Base-by-base conservation (phyloP, 2,888 invertebrate species). In the Coelogynopora nodosa region DNA sequence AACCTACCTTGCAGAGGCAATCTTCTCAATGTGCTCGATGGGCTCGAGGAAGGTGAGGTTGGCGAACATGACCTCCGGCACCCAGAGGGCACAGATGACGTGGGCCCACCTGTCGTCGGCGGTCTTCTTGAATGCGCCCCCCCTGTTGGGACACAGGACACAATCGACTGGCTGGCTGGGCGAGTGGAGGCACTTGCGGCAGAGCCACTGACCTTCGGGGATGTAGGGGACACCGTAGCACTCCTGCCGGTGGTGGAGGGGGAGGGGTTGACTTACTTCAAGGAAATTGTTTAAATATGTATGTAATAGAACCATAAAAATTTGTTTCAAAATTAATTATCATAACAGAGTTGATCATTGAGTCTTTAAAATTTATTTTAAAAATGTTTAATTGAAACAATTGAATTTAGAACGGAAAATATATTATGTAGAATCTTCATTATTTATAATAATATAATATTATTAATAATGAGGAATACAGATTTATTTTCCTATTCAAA, bases 91-190 rank as follows among this genome's bases (percentile, higher is more conserved):
- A 92, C 99, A 99, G 0, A 98, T 96, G 0, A 99, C 98, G 91
- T 99, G 99, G 0, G 97, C 98, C 99, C 99, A 99, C 0, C 95
- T 95, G 0, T 95, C 94, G 90, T 96, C 94, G 91, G 97, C 97
- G 0, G 98, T 97, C 93, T 98, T 98, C 92, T 99, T 99, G 91
- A 99, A 98, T 30, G 99, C 99, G 86, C 99, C 99, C 85, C 97
- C 97, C 90, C 96, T 95, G 91, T 98, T 98, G 0, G 99, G 98
- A 91, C 99, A 99, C 0, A 99, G 93, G n/a, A 96, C 96, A 92
- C 99, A 99, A 91, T 96, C 96, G 0, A 99, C 98, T 0, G 97
- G 95, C 86, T 96, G 93, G 10, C 97, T 97, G 0, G 99, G 99
- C 0, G 97, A 97, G 90, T 98, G 96, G 13, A 98, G 93, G 91